Percentiles rank a stretch among this genome's conserved stretches.
Evolutionary conservation across 2,888 invertebrate species (phyloP).

Genomic region (Unio delphinus): DNA sequence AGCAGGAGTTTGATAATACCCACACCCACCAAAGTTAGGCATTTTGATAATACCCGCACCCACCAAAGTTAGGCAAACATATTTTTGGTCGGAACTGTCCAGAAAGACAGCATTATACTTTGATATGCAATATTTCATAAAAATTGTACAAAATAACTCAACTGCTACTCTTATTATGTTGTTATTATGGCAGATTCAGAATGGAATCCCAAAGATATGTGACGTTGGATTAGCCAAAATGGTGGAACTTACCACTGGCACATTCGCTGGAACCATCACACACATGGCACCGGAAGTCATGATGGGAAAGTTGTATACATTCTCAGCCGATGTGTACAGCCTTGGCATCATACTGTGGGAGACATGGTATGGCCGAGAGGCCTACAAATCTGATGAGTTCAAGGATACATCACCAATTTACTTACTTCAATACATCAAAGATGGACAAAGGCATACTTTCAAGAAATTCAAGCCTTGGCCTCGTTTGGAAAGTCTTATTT

Average conservation of each 20-base stretch:
- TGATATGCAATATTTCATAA: too few species aligned
- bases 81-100: too few species aligned
- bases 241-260: conserved; percentile 49
- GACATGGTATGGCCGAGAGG: conserved; percentile 58
- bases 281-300: conserved; percentile 64
- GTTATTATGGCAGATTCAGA: conserved; percentile 30
- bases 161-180: background rate
- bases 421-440: conserved; percentile 14
- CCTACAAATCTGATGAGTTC: conserved; percentile 21
- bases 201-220: conserved; percentile 49
- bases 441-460: conserved; percentile 17
- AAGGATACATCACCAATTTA: background rate
- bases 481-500: too few species aligned
- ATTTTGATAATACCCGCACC: too few species aligned
- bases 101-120: too few species aligned
- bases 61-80: too few species aligned
- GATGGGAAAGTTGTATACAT: conserved; percentile 42
- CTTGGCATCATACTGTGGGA: conserved; percentile 60
- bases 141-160: background rate
- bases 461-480: background rate
- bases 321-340: conserved; percentile 56
- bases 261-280: conserved; percentile 54
- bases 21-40: too few species aligned
- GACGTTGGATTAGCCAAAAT: conserved; percentile 62
- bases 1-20: too few species aligned